A percentile compares a stretch with the other conserved stretches of the same genome.
phyloP scores from a whole-genome alignment of 2,113 vertebrate genomes.

The Caranx ignobilis region DNA sequence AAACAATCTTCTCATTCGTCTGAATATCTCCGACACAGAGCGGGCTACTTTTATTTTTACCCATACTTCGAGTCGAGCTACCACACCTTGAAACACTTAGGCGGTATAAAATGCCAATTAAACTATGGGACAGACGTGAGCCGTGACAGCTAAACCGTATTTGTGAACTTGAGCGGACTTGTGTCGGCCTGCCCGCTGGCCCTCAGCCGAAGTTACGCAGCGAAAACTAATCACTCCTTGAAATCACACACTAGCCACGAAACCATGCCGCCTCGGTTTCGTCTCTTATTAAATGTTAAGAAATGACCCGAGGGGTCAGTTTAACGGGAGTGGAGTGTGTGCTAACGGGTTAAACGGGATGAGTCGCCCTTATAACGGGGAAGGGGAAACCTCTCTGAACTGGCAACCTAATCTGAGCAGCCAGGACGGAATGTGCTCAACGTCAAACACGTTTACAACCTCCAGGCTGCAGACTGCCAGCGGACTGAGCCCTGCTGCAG shows the following conservation, averaged over 20 bases:
- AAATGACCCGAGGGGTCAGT: not conserved
- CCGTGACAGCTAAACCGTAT: not conserved
- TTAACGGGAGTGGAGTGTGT: not conserved
- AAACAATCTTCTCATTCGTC: slow-evolving; percentile 2
- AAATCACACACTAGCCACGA: slow-evolving; percentile 29
- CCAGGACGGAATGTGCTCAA: slow-evolving; percentile 81
- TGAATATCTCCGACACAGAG: not conserved
- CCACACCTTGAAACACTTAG: not conserved
- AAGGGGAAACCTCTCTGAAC: slow-evolving; percentile 71
- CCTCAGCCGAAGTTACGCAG: slow-evolving; percentile 27
- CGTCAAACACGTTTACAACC: slow-evolving; percentile 63
- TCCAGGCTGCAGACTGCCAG: slow-evolving; percentile 47
- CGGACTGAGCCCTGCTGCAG: not conserved
- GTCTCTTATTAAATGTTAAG: not conserved
- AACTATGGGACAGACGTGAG: not conserved
- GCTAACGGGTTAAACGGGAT: slow-evolving; percentile 44
- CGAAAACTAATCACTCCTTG: slow-evolving; percentile 44
- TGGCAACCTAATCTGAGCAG: slow-evolving; percentile 76
- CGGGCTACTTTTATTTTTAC: not conserved
- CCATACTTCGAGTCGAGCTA: not conserved
- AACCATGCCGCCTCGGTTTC: not conserved
- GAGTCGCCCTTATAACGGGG: slow-evolving; percentile 49
- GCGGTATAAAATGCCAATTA: not conserved
- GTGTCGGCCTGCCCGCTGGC: slow-evolving; percentile 36
- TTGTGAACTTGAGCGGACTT: slow-evolving; percentile 51